Base-by-base conservation (phyloP, 1,140 invertebrate genomes). In the Eciton burchellii region DNA sequence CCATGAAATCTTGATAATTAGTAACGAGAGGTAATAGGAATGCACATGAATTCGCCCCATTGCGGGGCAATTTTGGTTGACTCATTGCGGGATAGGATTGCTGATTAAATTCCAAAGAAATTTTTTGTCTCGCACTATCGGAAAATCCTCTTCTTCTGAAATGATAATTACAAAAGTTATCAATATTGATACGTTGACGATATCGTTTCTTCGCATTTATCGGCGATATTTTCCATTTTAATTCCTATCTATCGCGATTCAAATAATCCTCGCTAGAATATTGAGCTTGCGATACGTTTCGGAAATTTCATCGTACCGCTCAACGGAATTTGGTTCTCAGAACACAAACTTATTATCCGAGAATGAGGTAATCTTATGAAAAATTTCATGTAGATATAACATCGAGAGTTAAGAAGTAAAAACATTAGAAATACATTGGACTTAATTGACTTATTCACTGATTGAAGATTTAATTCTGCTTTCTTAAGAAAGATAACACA, bases 81-180 rank as follows among this genome's bases (percentile, higher is more conserved):
- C 63, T 52, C 57, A 63, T 74, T 2, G 56, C 43, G 26, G n/a
- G 56, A 43, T 41, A 74, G 29, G n/a, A 62, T 35, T 35, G 12
- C 16, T 74, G 57, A 14, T 63, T 47, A 49, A 74, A 26, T 0
- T 72, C 35, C 35, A 72, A 16, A 0, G 70, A 26, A 0, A 21
- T 59, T 1, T 72, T 14, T 2, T 41, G 70, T n/a, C 35, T 21
- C 12, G 24, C 11, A 41, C 73, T 60, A n/a, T 35, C 63, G 8
- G 62, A 52, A 49, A 74, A 73, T 59, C 56, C 54, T 21, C 26
- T n/a, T 76, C 65, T 35, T 3, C 73, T 76, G 29, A 65, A 76
- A 65, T 19, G 0, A 49, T 19, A 74, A 0, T 62, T 63, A 41
- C 0, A 11, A 3, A 1, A 63, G 9, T 11, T 63, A 8, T 52